Evolutionary conservation across 2,797 vertebrate species (phyloP), one percentile per base, ranked within the genome.

Genomic region (Apodemus agrarius): DNA sequence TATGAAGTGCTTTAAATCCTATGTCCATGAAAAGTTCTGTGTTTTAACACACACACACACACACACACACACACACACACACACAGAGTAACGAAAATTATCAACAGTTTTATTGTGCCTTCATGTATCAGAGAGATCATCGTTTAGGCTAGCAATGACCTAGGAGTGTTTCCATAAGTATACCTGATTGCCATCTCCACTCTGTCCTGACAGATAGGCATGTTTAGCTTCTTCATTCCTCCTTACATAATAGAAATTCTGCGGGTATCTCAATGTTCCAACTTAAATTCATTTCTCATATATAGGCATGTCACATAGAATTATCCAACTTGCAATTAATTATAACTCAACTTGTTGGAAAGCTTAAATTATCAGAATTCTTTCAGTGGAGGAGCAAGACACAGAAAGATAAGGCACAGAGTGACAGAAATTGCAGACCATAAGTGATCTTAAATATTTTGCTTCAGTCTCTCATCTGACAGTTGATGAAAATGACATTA

Each of bases 271-370:
- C 54, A 59, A 43, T 59, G 40, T n/a, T 19, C 85, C 52, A 80
- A 92, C 19, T 91, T 88, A 95, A 90, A 91, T 90, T 93, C 31
- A 63, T 92, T 72, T 91, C 57, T 91, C 10, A 92, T 87, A 63
- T 94, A 57, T 69, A 34, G 37, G 26, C 24, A 90, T 29, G 17
- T 88, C 26, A 93, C 46, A 29, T 96, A 76, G 57, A 96, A 94
- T 87, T 75, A 81, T 22, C 59, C 94, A 96, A 87, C 43, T 89
- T 90, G 22, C 17, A 93, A 93, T 92, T 97, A 94, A 96, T 90
- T 92, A 96, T 59, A 95, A 84, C 81, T 19, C 46, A 97, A 95
- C 59, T 90, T 91, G 80, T 24, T 85, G 16, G 74, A 93, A 96
- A 88, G 6, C 19, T 88, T 21, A 85, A n/a, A 40, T 89, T 69